Percentiles rank a stretch among this genome's conserved stretches.
Evolutionary conservation across 2,888 invertebrate genomes (phyloP).

Genomic region (Melikaiella ostensackeni): DNA sequence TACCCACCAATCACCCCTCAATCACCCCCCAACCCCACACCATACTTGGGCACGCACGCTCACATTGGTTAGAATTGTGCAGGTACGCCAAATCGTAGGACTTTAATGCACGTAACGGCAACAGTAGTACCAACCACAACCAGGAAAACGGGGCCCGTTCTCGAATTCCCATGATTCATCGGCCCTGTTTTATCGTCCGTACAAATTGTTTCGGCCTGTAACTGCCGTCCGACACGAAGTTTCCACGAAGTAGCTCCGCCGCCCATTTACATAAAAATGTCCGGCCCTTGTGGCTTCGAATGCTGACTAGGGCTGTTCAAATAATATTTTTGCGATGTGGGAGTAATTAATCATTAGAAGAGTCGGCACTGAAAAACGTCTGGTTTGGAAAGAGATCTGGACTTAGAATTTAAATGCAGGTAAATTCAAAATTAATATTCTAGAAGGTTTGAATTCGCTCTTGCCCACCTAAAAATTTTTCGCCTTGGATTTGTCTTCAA

Average conservation of each 20-base stretch:
- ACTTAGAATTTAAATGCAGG: too few relatives aligned
- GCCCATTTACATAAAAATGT: conserved; percentile 33
- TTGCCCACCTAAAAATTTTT: too few relatives aligned
- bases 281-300: background rate
- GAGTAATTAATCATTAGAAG: background rate
- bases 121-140: conserved; percentile 24
- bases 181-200: conserved; percentile 59
- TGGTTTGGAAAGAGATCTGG: background rate
- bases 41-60: background rate
- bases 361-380: background rate
- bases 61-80: conserved; percentile 14
- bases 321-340: background rate
- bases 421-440: too few relatives aligned
- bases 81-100: conserved; percentile 25
- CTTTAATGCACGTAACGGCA: conserved; percentile 31
- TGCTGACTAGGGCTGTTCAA: background rate
- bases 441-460: too few relatives aligned
- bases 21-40: background rate
- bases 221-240: conserved; percentile 56
- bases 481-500: too few relatives aligned
- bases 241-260: conserved; percentile 42
- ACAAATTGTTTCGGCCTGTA: conserved; percentile 64
- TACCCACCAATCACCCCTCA: conserved; percentile 13
- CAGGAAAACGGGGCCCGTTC: conserved; percentile 1
- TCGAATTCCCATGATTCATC: conserved; percentile 61